Base-by-base conservation (phyloP, 2,888 invertebrate species). In the Cantharis nigra region DNA sequence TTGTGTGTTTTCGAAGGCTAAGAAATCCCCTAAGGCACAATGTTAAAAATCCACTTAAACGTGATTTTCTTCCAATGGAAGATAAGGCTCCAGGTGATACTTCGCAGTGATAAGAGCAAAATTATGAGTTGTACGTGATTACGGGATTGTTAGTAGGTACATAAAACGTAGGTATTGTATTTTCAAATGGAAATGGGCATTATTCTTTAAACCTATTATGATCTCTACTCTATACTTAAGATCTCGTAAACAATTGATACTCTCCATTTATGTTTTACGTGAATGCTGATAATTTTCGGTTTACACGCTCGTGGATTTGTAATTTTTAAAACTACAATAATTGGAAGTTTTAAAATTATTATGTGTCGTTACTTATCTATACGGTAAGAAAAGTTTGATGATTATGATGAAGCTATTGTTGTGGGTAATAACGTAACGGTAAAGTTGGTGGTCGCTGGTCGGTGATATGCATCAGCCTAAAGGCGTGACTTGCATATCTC, bases 361-460 rank as follows among this genome's bases (percentile, higher is more conserved):
- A 49, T 49, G 49, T n/a, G 65, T 65, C 23, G 20, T 20, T 23
- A 23, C 28, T 30, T 30, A 33, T 33, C 69, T 69, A 16, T 69
- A 26, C 23, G 30, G 65, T 65, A 70, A 65, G 64, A 16, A 70
- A 64, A 63, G 63, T 74, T 77, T 67, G 74, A 75, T 65, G 73
- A 72, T 77, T 78, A 69, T 78, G 81, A 83, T 83, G 79, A 80
- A 83, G 81, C 81, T 79, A 82, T 83, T 83, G 83, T 83, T 81
- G 79, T 76, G 67, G 70, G 80, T 81, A 81, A 82, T 81, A 81
- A 80, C 78, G 77, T 83, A 83, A 82, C 83, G 82, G 83, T 82
- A 78, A 79, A 75, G 73, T 73, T 77, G 77, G 80, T 49, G 49
- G 49, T 49, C 49, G 49, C 78, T 81, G 82, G 81, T 80, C 80